Base-by-base conservation (phyloP, 1,140 invertebrate genomes). In the Drosophila nigrodunni region DNA sequence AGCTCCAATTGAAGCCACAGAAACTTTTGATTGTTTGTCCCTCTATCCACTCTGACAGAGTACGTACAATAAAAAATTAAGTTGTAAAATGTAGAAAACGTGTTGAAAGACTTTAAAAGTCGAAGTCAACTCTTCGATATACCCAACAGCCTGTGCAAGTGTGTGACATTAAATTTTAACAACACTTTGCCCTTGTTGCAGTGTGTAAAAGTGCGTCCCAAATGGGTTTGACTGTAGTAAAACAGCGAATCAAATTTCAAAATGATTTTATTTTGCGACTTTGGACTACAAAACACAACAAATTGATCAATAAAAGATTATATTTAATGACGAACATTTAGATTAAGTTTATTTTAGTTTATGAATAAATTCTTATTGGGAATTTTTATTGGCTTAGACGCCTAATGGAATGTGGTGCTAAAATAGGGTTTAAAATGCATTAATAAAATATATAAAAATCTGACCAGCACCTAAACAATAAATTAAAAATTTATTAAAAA, bases 1-100 rank as follows among this genome's bases (percentile, higher is more conserved):
- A 77, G 67, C 25, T 83, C 67, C 64, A 82, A 85, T 74, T 77
- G 81, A 77, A 85, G 74, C 74, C 54, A 80, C 64, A 85, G 74
- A 77, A 78, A 78, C 70, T 76, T 87, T 87, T 86, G 82, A 79
- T 86, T 86, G 82, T 82, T 82, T 86, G 75, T 87, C 71, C 49
- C 60, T 44, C 70, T 15, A 34, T 37, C 37, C 50, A 18, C 60
- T 18, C 60, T 43, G 70, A 52, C 43, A 62, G 58, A 39, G 71
- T 54, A 67, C 61, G 68, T 70, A 78, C 60, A 80, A 78, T 75
- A 78, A 72, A 78, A 79, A 85, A 88, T 88, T 75, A 80, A 85
- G 80, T 90, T 88, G 85, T 89, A 80, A 88, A 89, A 80, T 74
- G 83, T 64, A 65, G 15, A 81, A 85, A 86, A 86, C 77, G 82